Conservation (phyloP, 2,888 invertebrate species). For the Lycocerus yunnanus region DNA sequence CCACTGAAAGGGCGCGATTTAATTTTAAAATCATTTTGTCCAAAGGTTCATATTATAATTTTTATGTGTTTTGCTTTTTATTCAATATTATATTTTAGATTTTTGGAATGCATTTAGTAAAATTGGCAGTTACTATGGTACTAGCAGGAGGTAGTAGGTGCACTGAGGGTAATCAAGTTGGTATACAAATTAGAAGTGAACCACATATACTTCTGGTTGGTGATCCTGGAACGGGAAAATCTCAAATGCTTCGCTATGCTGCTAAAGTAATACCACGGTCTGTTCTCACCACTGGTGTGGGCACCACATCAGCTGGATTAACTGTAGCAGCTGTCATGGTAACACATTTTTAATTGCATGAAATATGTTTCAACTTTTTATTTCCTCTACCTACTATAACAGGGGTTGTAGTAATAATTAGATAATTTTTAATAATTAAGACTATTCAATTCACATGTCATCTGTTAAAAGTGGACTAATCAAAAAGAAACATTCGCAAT, state of each 20-base stretch:
- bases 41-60: slow-evolving; percentile 63
- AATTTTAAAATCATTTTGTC: slow-evolving; percentile 80
- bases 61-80: not conserved
- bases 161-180: slow-evolving; percentile 52
- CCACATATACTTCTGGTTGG: slow-evolving; percentile 86
- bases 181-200: slow-evolving; percentile 67
- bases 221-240: slow-evolving; percentile 89
- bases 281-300: slow-evolving; percentile 84
- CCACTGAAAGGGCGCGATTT: slow-evolving; percentile 76
- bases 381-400: not conserved
- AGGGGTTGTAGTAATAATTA: too few species aligned
- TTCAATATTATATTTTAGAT: slow-evolving; percentile 60
- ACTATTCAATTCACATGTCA: too few species aligned
- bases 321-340: slow-evolving; percentile 88
- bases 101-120: slow-evolving; percentile 85
- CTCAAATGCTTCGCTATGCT: slow-evolving; percentile 78
- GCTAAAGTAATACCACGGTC: slow-evolving; percentile 71
- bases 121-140: slow-evolving; percentile 79
- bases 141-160: slow-evolving; percentile 63
- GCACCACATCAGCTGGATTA: slow-evolving; percentile 84
- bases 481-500: too few species aligned
- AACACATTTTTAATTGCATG: slow-evolving; percentile 26
- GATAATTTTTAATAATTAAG: too few species aligned
- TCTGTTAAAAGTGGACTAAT: too few species aligned
- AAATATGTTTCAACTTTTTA: not conserved